These are phyloP conservation scores for Mixornis gularis DNA, from an alignment of 2,113 vertebrate genomes.

Conservation along the genomic window DNA sequence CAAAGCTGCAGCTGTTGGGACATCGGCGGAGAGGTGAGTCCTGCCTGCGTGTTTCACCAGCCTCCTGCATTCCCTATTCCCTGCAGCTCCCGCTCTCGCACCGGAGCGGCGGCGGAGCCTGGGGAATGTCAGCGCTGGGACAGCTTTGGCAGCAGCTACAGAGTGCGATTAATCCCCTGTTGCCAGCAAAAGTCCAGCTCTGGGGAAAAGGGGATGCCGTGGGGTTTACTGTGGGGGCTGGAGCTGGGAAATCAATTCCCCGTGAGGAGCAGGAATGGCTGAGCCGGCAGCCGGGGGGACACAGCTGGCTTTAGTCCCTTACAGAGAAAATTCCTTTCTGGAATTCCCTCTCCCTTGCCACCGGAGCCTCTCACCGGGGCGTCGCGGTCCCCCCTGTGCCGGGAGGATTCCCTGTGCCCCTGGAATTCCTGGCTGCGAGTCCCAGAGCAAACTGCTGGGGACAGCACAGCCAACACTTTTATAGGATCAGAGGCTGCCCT, in stretches of 20 bases:
- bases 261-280: background rate
- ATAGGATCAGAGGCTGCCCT: fast-evolving
- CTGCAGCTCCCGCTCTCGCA: fast-evolving
- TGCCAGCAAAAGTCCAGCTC: background rate
- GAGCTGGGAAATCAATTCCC: background rate
- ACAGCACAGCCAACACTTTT: background rate
- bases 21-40: background rate
- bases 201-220: fast-evolving
- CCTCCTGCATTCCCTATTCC: background rate
- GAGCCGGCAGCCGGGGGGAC: background rate
- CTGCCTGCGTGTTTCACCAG: fast-evolving
- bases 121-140: background rate
- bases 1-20: background rate
- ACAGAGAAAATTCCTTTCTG: no score
- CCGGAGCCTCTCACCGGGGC: background rate
- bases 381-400: fast-evolving
- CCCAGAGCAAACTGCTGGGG: background rate
- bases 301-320: background rate
- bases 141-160: background rate
- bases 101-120: background rate
- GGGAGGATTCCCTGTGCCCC: background rate
- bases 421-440: background rate
- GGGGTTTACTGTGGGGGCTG: background rate
- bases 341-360: background rate
- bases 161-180: background rate